Conservation (phyloP, 2,797 vertebrate species). For the Allobates femoralis region DNA sequence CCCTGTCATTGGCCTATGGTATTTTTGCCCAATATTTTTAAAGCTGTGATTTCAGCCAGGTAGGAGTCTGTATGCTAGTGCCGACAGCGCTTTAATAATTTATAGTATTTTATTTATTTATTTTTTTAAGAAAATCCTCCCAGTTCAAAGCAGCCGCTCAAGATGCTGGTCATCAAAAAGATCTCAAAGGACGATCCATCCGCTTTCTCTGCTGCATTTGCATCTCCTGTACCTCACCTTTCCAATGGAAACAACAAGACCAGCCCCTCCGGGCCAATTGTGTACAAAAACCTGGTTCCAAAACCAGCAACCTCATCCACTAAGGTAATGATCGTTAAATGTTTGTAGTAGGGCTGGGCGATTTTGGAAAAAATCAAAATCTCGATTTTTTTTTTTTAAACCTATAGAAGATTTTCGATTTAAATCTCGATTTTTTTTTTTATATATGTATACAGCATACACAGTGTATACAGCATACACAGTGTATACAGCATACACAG, state of each 20-base stretch:
- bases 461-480: too few species aligned
- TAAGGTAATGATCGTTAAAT: constrained; percentile 80
- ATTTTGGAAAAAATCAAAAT: too few species aligned
- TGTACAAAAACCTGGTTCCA: constrained; percentile 99
- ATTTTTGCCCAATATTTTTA: neutral
- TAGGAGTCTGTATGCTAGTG: neutral
- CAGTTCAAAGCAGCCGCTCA: constrained; percentile 97
- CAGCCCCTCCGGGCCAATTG: constrained; percentile 89
- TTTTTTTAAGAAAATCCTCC: constrained; percentile 91
- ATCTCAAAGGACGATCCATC: constrained; percentile 97
- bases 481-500: too few species aligned
- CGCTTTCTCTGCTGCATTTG: constrained; percentile 95
- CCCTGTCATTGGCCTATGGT: too few species aligned
- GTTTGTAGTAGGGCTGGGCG: too few species aligned
- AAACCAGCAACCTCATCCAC: constrained; percentile 93
- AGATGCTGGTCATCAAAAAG: constrained; percentile 99
- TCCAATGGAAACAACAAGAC: constrained; percentile 92
- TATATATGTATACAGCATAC: too few species aligned
- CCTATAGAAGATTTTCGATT: too few species aligned
- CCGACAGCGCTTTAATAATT: neutral
- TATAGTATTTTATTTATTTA: neutral
- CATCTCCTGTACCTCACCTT: constrained; percentile 87
- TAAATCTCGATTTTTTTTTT: too few species aligned
- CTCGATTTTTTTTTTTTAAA: too few species aligned
- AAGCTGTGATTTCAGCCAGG: neutral